A percentile compares a stretch with the other conserved stretches of the same genome.
phyloP scores from a whole-genome alignment of 2,113 vertebrate genomes.

The Pagrus major region DNA sequence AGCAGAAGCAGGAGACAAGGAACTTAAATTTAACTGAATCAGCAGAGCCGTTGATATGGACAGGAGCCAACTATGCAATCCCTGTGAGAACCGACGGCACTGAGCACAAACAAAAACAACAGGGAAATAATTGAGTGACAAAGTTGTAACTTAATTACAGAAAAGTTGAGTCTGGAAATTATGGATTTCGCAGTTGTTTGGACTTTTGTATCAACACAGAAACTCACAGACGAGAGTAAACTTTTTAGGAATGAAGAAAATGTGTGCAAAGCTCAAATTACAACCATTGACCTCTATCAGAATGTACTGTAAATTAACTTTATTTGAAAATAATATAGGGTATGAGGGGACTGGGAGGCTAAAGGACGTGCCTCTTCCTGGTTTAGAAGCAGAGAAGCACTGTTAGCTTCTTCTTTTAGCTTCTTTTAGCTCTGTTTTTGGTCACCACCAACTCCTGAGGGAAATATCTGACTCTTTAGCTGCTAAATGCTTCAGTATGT shows the following conservation, averaged over 20 bases:
- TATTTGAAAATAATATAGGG: not conserved
- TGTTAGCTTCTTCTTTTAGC: constrained; percentile 1
- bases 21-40: constrained; percentile 60
- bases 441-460: not conserved
- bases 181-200: not conserved
- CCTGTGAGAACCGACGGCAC: constrained; percentile 43
- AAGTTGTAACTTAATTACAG: constrained; percentile 48
- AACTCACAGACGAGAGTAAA: not conserved
- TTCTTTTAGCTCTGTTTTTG: not conserved
- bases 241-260: not conserved
- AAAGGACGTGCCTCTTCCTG: constrained; percentile 1
- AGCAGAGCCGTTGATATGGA: constrained; percentile 61
- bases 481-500: not conserved
- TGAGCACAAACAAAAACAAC: constrained; percentile 54
- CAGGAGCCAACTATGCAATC: constrained; percentile 54
- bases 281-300: not conserved
- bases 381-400: constrained; percentile 40
- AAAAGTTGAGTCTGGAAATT: constrained; percentile 37
- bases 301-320: not conserved
- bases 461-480: constrained; percentile 1
- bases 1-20: constrained; percentile 51
- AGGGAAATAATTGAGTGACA: constrained; percentile 54
- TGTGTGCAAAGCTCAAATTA: not conserved
- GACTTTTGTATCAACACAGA: not conserved
- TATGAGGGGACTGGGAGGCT: not conserved